Evolutionary conservation across 2,113 vertebrate genomes (phyloP).

Genomic region (Sturnus vulgaris): DNA sequence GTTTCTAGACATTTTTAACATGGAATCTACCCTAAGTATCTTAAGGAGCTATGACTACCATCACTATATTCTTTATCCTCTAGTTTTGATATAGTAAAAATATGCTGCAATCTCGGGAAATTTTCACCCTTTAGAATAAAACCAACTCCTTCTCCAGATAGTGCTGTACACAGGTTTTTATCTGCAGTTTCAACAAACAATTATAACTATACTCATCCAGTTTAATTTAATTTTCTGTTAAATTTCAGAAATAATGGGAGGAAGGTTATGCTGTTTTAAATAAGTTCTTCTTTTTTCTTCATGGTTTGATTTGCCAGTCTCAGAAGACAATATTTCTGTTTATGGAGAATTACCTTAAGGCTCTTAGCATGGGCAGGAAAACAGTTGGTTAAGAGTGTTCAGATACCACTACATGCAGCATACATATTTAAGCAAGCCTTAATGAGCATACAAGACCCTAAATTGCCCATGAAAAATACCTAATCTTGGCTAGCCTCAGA

Average conservation of each 20-base stretch:
- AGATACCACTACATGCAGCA: not conserved
- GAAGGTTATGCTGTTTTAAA: not conserved
- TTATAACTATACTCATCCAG: not conserved
- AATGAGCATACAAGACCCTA: rapidly evolving
- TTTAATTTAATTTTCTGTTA: not conserved
- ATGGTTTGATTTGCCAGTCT: not conserved
- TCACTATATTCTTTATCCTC: not conserved
- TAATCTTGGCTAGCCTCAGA: not conserved
- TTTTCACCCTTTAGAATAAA: not conserved
- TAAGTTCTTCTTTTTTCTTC: not conserved
- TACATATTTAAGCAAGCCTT: not conserved
- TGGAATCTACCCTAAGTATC: not conserved
- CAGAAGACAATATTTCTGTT: not conserved
- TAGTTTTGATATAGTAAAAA: not conserved
- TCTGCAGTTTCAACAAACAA: not conserved
- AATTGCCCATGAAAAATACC: not conserved
- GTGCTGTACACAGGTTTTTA: rapidly evolving
- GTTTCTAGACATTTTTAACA: not conserved
- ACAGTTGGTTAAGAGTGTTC: not conserved
- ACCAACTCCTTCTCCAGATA: not conserved
- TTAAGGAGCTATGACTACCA: not conserved
- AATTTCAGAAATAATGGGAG: not conserved
- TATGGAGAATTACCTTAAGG: not conserved
- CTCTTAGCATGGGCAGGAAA: not conserved
- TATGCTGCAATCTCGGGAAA: not conserved